These are phyloP conservation scores for Monochamus saltuarius DNA, from an alignment of 1,140 invertebrate species.

Conservation along the genomic window DNA sequence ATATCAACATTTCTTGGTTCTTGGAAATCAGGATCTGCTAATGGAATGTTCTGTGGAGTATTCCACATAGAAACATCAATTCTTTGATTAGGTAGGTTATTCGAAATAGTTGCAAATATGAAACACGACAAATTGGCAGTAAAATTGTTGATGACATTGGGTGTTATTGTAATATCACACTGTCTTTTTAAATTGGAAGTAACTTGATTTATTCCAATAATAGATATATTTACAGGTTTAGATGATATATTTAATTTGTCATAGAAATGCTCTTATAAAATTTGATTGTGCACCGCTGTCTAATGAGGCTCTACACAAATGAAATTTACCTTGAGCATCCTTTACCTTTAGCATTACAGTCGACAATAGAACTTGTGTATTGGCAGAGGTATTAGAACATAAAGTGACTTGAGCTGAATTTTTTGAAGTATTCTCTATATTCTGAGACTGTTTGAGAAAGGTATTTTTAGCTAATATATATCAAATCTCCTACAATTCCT, in stretches of 20 bases:
- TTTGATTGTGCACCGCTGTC: not conserved
- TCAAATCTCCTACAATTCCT: too few relatives aligned
- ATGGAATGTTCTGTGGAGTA: constrained; percentile 25
- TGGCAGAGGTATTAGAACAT: not conserved
- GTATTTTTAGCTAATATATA: too few relatives aligned
- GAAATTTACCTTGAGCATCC: not conserved
- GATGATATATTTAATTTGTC: constrained; percentile 6
- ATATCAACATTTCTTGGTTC: constrained; percentile 29
- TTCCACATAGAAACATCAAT: constrained; percentile 20
- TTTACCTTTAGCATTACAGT: constrained; percentile 1
- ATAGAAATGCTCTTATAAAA: constrained; percentile 1
- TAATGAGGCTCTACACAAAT: not conserved
- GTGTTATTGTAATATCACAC: not conserved
- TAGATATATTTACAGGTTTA: not conserved
- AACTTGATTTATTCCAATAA: constrained; percentile 6
- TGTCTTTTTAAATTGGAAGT: not conserved
- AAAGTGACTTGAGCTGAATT: not conserved
- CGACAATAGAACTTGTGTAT: not conserved
- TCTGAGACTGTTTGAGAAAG: too few relatives aligned
- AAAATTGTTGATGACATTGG: constrained; percentile 11
- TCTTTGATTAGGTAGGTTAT: constrained; percentile 6
- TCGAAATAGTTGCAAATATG: constrained; percentile 17
- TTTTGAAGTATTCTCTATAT: not conserved
- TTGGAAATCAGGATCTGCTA: constrained; percentile 36
- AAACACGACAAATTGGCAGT: constrained; percentile 15